Evolutionary conservation across 92 coral and sea anemone genomes (phyloP).

Genomic region (Paragorgia papillata): DNA sequence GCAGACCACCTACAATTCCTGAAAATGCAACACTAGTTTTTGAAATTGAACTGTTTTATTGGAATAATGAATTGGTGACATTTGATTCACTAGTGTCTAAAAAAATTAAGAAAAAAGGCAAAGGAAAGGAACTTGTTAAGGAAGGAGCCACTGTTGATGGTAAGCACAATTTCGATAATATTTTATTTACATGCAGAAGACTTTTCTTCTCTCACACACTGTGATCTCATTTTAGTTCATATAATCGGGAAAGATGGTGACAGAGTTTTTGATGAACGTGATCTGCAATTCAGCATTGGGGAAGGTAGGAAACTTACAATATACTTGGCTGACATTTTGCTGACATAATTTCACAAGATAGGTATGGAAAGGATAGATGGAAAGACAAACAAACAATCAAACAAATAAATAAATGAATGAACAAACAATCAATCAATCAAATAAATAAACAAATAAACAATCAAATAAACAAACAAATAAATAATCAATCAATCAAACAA

Average conservation of each 20-base stretch:
- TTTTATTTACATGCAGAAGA: no score
- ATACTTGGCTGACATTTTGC: no score
- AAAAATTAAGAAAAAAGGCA: constrained; percentile 65
- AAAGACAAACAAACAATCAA: no score
- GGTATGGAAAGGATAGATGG: no score
- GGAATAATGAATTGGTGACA: constrained; percentile 86
- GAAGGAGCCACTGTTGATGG: constrained; percentile 81
- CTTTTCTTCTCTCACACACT: no score
- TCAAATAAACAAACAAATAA: no score
- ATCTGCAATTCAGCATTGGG: constrained; percentile 72
- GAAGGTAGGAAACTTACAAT: constrained; percentile 65
- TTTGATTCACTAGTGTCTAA: constrained; percentile 75
- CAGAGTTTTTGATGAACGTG: constrained; percentile 89
- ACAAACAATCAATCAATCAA: no score
- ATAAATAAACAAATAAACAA: no score
- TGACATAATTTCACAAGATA: no score
- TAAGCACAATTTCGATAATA: constrained; percentile 12
- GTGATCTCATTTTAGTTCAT: constrained; percentile 58
- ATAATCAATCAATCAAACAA: no score
- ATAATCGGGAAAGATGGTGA: constrained; percentile 67
- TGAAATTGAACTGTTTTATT: constrained; percentile 70
- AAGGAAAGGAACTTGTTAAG: constrained; percentile 76
- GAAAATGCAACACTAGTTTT: constrained; percentile 79
- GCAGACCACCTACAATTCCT: constrained; percentile 79
- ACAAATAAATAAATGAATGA: no score